Evolutionary conservation across 2,797 vertebrate species (phyloP), one percentile per base, ranked within the genome.

Genomic region (Antennarius maculatus): DNA sequence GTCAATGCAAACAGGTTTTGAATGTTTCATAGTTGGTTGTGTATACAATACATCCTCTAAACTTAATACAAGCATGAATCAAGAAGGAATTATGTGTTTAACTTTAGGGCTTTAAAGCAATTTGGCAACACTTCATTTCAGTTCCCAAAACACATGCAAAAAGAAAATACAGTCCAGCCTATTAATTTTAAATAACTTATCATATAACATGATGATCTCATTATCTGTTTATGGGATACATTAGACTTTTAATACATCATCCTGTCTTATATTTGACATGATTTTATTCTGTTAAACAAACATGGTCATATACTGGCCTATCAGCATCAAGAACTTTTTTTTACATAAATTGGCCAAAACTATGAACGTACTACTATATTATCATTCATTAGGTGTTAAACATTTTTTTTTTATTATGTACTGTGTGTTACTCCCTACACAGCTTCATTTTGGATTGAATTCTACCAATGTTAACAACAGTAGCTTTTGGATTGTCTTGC

Each of bases 1-100:
- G 41, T 50, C 42, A 23, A 50, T 47, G 60, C 51, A 77, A 82
- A 74, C 70, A 47, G 2, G 31, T 42, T 54, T 4, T 59, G 27
- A 43, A 45, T 61, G 61, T 55, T 61, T 14, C 13, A 66, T 28
- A 55, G 14, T 28, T 43, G 16, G 10, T 37, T 10, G 17, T 51
- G 51, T 42, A 34, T 6, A 31, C 1, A 39, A n/a, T 17, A 10
- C 51, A 12, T 50, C 5, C 17, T 65, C 41, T 46, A 64, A 39
- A 9, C 1, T 18, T 17, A 18, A 10, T 56, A 17, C 27, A 15
- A 50, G 34, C 16, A 27, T 18, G 28, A 31, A n/a, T 9, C 3
- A 23, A 6, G 28, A 42, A 2, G 56, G 6, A 14, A 7, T 17
- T 14, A 18, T 59, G 49, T 48, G 6, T 42, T 61, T 51, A 1